These are phyloP conservation scores for Bujurquina vittata DNA, from an alignment of 2,113 vertebrate genomes.

Conservation along the genomic window DNA sequence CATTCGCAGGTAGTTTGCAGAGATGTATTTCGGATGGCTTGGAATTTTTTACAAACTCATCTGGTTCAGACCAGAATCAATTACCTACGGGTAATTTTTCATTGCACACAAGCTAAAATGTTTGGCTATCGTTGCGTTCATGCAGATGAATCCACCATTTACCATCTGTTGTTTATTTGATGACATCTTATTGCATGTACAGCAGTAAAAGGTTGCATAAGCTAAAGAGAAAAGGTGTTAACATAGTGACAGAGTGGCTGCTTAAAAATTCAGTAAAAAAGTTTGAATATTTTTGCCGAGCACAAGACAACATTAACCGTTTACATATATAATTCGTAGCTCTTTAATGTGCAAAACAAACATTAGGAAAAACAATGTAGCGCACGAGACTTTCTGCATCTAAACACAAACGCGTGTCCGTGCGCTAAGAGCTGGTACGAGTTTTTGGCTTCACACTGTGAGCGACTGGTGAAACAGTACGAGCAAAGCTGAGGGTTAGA, in stretches of 20 bases:
- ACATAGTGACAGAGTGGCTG: not conserved
- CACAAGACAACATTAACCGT: not conserved
- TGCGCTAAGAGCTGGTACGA: conserved; percentile 4
- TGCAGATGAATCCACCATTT: not conserved
- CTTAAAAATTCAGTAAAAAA: not conserved
- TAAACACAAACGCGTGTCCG: conserved; percentile 28
- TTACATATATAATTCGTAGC: not conserved
- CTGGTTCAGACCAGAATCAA: not conserved
- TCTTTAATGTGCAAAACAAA: conserved; percentile 40
- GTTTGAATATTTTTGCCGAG: conserved; percentile 10
- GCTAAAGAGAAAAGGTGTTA: conserved; percentile 14
- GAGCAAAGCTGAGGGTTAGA: conserved; percentile 38
- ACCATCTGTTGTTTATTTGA: not conserved
- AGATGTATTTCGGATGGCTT: no score
- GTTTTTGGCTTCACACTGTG: not conserved
- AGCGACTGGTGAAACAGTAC: conserved; percentile 12
- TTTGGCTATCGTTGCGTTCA: not conserved
- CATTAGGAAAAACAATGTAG: not conserved
- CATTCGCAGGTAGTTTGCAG: no score
- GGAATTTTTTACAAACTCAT: no score
- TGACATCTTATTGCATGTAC: conserved; percentile 29
- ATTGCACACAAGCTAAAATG: not conserved
- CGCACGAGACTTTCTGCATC: conserved; percentile 16
- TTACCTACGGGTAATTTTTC: not conserved
- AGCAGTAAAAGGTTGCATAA: conserved; percentile 1